Conservation (phyloP, 2,113 vertebrate genomes). For the Dissostichus mawsoni region DNA sequence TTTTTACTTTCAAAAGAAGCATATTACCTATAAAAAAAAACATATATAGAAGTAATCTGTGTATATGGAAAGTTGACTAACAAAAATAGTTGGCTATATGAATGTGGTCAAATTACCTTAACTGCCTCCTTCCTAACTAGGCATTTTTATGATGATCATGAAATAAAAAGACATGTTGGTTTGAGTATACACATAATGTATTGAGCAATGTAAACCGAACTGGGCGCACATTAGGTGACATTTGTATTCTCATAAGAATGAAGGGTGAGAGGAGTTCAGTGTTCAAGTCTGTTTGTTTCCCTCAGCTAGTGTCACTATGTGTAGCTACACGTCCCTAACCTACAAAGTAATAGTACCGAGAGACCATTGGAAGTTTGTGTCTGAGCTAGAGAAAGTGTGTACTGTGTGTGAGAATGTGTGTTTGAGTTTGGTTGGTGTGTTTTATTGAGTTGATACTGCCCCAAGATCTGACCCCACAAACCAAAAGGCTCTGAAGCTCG, state of each 20-base stretch:
- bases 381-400: slow-evolving; percentile 25
- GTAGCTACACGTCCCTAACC: slow-evolving; percentile 47
- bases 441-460: slow-evolving; percentile 56
- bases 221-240: background rate
- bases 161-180: background rate
- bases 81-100: no score
- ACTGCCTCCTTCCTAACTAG: background rate
- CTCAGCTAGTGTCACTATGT: slow-evolving; percentile 30
- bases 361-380: slow-evolving; percentile 29
- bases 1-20: background rate
- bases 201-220: background rate
- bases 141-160: background rate
- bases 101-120: no score
- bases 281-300: slow-evolving; percentile 25
- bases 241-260: background rate
- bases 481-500: slow-evolving; percentile 30
- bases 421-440: slow-evolving; percentile 13
- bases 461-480: slow-evolving; percentile 40
- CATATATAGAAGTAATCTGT: background rate
- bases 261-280: background rate
- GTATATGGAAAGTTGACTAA: background rate
- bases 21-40: background rate
- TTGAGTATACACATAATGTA: background rate
- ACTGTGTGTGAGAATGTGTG: slow-evolving; percentile 4
- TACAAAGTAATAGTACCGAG: slow-evolving; percentile 18